Evolutionary conservation across 2,797 vertebrate species (phyloP).

Genomic region (Anisognathus igniventris): DNA sequence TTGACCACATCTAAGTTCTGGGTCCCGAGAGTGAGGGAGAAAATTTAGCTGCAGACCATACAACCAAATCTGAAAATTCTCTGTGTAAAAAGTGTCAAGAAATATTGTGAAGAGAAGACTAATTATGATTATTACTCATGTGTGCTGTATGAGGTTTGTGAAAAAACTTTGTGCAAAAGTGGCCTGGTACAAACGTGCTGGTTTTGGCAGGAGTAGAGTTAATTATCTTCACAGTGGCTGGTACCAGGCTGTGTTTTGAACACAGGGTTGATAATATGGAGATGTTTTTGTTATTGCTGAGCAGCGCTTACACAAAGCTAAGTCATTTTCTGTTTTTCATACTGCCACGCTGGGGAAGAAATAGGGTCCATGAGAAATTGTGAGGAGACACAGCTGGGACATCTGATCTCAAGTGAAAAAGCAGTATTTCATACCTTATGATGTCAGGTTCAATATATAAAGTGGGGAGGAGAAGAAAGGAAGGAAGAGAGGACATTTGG

Average conservation of each 20-base stretch:
- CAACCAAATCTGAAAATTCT: neutral
- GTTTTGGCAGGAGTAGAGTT: neutral
- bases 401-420: neutral
- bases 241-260: neutral
- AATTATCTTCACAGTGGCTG: neutral
- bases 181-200: neutral
- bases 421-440: neutral
- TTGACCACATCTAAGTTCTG: neutral
- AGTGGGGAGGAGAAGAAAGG: neutral
- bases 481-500: neutral
- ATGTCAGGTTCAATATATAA: neutral
- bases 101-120: neutral
- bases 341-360: neutral
- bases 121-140: neutral
- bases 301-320: neutral
- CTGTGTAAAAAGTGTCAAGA: neutral
- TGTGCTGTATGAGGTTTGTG: neutral
- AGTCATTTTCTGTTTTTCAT: neutral
- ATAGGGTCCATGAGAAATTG: neutral
- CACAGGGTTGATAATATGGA: neutral
- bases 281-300: neutral
- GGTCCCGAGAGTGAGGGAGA: accelerated
- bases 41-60: neutral
- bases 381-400: too few relatives aligned
- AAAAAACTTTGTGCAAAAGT: neutral